Base-by-base conservation (phyloP, 2,113 vertebrate species). In the Myodes glareolus region DNA sequence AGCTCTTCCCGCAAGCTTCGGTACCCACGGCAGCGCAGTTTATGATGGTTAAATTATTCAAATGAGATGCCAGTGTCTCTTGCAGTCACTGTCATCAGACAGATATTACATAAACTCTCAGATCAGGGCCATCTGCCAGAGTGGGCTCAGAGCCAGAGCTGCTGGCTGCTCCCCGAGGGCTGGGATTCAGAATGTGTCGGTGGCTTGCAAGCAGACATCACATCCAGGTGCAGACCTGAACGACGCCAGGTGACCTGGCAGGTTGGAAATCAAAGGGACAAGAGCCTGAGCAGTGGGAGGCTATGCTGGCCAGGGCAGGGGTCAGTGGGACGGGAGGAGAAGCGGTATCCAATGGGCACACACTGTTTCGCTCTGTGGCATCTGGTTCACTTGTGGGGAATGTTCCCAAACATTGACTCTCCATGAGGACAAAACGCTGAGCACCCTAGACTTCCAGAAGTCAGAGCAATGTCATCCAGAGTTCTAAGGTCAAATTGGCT, bases 21-120 rank as follows among this genome's bases (percentile, higher is more conserved):
- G 55, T 75, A 72, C 75, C 65, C 78, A 70, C 45, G 84, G 78
- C 23, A 78, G 63, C 67, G 33, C 36, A 27, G 50, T 87, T 84
- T n/a, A 47, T 6, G 7, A 72, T 82, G 92, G 88, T 52, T 96
- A 45, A 86, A 78, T 82, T 91, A 88, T 90, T 95, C 80, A 90
- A 84, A 95, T 72, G 36, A 97, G 80, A 73, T 52, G 45, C 88
- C 63, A 36, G 23, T 52, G 29, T 80, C 80, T 92, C 76, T 52
- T 81, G 65, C 81, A 67, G 50, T 42, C 80, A 72, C 55, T 75
- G 29, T 58, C 12, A 23, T 45, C 68, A 90, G 55, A 70, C 7
- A 10, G 58, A 19, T 50, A 65, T 39, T 70, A 88, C 50, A 92
- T 21, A 85, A 82, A 68, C 42, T 50, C 96, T 89, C 85, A 52